phyloP scores from a whole-genome alignment of 2,113 vertebrate species.

The Oostethus manadensis region DNA sequence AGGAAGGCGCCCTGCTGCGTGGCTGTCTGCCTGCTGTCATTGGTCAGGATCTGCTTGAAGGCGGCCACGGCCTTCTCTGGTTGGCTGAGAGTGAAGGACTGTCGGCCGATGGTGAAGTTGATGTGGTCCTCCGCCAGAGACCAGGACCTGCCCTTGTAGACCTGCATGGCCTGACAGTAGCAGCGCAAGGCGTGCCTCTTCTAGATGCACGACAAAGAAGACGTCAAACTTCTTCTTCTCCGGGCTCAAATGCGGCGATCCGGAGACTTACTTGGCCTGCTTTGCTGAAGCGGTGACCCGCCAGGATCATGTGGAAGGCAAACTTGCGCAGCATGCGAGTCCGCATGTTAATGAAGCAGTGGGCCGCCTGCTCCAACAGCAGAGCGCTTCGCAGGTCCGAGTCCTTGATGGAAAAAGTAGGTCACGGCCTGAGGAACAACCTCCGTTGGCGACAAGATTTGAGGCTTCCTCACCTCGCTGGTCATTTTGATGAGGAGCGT shows the following conservation, averaged over 20 bases:
- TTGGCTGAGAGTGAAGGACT: slow-evolving; percentile 88
- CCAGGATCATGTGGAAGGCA: slow-evolving; percentile 97
- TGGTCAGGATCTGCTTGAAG: slow-evolving; percentile 91
- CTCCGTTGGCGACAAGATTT: background rate
- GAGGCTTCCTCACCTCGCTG: slow-evolving; percentile 82
- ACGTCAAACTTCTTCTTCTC: background rate
- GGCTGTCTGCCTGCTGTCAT: slow-evolving; percentile 90
- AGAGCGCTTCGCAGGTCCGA: slow-evolving; percentile 95
- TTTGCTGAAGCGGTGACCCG: slow-evolving; percentile 96
- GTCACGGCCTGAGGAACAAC: too few relatives aligned
- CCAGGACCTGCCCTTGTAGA: slow-evolving; percentile 95
- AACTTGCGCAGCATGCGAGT: slow-evolving; percentile 97
- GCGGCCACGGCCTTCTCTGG: slow-evolving; percentile 86
- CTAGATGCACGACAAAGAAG: slow-evolving; percentile 56
- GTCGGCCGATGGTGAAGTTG: slow-evolving; percentile 96
- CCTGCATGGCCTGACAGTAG: slow-evolving; percentile 97
- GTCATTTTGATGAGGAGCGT: slow-evolving; percentile 95
- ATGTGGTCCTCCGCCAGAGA: slow-evolving; percentile 97
- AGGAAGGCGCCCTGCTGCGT: slow-evolving; percentile 92
- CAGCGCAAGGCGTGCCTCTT: slow-evolving; percentile 91
- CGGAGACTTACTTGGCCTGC: slow-evolving; percentile 82
- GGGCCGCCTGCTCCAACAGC: slow-evolving; percentile 92
- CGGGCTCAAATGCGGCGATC: background rate
- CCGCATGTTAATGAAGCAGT: slow-evolving; percentile 98
- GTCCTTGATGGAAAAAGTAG: slow-evolving; percentile 72